Percentiles rank a stretch among this genome's conserved stretches.
phyloP scores from a whole-genome alignment of 2,797 vertebrate genomes.

The Sebastes glaucus region DNA sequence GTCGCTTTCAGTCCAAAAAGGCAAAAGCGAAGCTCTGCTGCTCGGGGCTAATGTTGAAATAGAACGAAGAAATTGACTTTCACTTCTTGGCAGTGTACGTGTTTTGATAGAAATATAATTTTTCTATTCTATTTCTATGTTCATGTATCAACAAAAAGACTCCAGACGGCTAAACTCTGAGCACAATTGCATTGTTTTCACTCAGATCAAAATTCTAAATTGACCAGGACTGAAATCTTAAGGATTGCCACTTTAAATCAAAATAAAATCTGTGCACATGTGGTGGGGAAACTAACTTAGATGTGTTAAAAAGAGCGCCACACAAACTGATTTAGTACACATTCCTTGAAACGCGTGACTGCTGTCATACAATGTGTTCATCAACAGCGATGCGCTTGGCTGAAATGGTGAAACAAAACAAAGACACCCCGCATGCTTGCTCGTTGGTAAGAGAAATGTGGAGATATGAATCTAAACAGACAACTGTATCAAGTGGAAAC shows the following conservation, averaged over 20 bases:
- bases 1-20: too few relatives aligned
- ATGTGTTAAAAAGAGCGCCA: not conserved
- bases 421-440: conserved; percentile 28
- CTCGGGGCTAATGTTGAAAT: too few relatives aligned
- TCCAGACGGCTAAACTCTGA: too few relatives aligned
- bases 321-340: conserved; percentile 43
- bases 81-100: too few relatives aligned
- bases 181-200: too few relatives aligned
- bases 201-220: too few relatives aligned
- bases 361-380: conserved; percentile 67
- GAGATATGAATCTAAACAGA: conserved; percentile 29
- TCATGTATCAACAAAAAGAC: too few relatives aligned
- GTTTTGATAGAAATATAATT: too few relatives aligned
- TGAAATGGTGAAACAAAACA: conserved; percentile 61
- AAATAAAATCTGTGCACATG: not conserved
- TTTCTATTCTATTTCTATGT: too few relatives aligned
- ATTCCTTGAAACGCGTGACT: conserved; percentile 59
- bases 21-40: too few relatives aligned
- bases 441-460: not conserved
- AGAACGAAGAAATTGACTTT: too few relatives aligned
- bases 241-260: not conserved
- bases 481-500: conserved; percentile 9
- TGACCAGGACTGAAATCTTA: too few relatives aligned
- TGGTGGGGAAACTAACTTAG: not conserved
- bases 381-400: conserved; percentile 49